Evolutionary conservation across 2,888 invertebrate species (phyloP), one percentile per base, ranked within the genome.

Genomic region (Oscheius sp.): DNA sequence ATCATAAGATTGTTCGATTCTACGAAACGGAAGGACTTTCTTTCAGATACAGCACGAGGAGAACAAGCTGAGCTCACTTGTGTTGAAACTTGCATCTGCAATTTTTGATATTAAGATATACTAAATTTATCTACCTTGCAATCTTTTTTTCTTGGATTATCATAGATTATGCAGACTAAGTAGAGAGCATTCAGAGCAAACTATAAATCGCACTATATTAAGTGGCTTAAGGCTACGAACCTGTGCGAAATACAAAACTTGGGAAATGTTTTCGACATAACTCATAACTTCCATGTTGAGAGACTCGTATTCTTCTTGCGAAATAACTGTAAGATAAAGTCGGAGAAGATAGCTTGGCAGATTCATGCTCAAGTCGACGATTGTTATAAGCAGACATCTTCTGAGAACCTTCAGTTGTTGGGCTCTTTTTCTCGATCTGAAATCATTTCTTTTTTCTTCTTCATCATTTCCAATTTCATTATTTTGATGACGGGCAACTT

Each of bases 301-400:
- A 31, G 58, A 27, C 31, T 45, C 45, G 27, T 71, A 63, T 45
- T 73, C 72, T 27, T 70, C 70, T 0, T 71, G 68, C 0, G 78
- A 65, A 4, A 73, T 71, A 10, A 83, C 46, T 31, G 74, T 74
- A 20, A 82, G 57, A 68, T 84, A 84, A 5, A 84, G 73, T 8
- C 84, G 69, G 4, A 79, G 70, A 3, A 84, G 61, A 39, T 84
- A 82, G 29, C 77, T 81, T 29, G 84, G 84, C 10, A 84, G 73
- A 63, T 84, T 84, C 83, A 84, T 82, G n/a, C 75, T 71, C 25
- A 84, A 58, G 50, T 84, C 84, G 55, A 84, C 76, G n/a, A 84
- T 64, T 8, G 83, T 82, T 6, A 84, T 84, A 55, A 72, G 74
- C 3, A 84, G 76, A 50, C 82, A 83, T 8, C 84, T 61, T 6